Evolutionary conservation across 1,140 invertebrate genomes (phyloP).

Genomic region (Stegodyphus mimosarum): DNA sequence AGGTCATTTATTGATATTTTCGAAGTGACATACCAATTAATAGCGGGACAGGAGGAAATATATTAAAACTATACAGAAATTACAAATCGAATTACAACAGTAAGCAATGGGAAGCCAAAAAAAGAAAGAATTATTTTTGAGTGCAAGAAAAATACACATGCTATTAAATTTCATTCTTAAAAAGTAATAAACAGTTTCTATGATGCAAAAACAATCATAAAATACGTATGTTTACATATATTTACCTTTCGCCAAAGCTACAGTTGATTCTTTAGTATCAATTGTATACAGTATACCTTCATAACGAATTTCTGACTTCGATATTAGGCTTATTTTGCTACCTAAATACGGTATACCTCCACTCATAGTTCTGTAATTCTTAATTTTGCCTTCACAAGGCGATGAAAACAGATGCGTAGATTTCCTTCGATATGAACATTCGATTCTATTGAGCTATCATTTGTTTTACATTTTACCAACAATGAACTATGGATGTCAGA

Average conservation of each 20-base stretch:
- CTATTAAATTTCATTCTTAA: too few relatives aligned
- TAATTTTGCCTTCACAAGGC: not conserved
- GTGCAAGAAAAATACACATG: too few relatives aligned
- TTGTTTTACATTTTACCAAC: not conserved
- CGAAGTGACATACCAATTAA: too few relatives aligned
- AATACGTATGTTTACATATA: not conserved
- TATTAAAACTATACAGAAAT: too few relatives aligned
- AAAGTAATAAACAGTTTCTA: too few relatives aligned
- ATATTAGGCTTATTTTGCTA: constrained; percentile 99
- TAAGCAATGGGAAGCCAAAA: too few relatives aligned
- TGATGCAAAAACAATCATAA: too few relatives aligned
- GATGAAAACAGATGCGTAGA: constrained; percentile 35
- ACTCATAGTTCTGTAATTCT: constrained; percentile 69
- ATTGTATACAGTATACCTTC: constrained; percentile 99
- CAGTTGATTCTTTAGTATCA: constrained; percentile 98
- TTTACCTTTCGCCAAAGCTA: constrained; percentile 97
- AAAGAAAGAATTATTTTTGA: too few relatives aligned
- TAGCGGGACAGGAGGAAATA: too few relatives aligned
- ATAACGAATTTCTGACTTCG: constrained; percentile 99
- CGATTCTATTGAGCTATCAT: not conserved
- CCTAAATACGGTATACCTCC: constrained; percentile 92
- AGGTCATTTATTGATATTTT: too few relatives aligned
- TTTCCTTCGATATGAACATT: not conserved
- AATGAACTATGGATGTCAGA: constrained; percentile 44
- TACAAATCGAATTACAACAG: too few relatives aligned